Conservation (phyloP, 2,113 vertebrate species). For the Lethenteron camtschaticum region DNA sequence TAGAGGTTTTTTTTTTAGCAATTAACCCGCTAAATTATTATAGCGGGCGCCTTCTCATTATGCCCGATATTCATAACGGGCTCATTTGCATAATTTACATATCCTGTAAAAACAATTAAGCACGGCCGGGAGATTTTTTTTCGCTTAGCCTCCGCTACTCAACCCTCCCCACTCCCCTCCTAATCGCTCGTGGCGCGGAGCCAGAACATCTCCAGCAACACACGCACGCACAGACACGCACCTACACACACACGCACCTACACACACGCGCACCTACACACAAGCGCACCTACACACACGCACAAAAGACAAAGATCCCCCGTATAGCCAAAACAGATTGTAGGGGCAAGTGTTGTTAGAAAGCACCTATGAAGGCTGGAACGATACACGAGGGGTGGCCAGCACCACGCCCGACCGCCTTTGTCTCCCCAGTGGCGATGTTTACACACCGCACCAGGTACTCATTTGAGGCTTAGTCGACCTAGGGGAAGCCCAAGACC, state of each 20-base stretch:
- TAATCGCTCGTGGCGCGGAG: constrained; percentile 6
- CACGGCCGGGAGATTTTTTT: not conserved
- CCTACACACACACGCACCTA: not conserved
- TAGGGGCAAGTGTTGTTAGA: not conserved
- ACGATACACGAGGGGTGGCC: not conserved
- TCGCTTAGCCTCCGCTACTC: no score
- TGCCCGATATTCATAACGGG: constrained; percentile 6
- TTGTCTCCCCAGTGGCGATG: no score
- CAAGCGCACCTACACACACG: not conserved
- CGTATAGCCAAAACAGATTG: not conserved
- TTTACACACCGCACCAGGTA: no score
- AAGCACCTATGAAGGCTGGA: not conserved
- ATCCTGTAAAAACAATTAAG: constrained; percentile 6
- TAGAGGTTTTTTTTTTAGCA: constrained; percentile 5
- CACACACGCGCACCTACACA: not conserved
- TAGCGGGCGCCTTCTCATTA: constrained; percentile 6
- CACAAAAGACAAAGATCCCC: not conserved
- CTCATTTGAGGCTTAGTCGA: no score
- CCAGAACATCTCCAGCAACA: not conserved
- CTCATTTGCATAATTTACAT: constrained; percentile 6
- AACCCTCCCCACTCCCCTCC: not conserved
- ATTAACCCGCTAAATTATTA: constrained; percentile 6
- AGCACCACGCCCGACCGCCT: no score
- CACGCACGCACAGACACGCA: not conserved
- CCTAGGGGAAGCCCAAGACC: no score